Percentiles rank a stretch among this genome's conserved stretches.
phyloP scores from a whole-genome alignment of 53 echinoderm and acorn worm genomes.

The Antedon mediterranea region DNA sequence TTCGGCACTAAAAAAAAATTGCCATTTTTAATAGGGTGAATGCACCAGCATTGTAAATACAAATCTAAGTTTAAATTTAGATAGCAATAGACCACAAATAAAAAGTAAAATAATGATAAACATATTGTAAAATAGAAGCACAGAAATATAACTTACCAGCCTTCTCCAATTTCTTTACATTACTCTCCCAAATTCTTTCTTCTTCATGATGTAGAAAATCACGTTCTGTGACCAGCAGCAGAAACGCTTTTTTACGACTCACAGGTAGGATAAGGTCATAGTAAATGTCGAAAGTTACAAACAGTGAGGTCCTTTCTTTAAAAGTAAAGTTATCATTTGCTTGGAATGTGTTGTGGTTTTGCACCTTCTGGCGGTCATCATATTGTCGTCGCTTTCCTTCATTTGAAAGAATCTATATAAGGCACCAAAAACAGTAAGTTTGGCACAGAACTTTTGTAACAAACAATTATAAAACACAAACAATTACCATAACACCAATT shows the following conservation, averaged over 20 bases:
- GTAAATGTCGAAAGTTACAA: slow-evolving; percentile 36
- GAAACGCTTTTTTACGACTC: slow-evolving; percentile 57
- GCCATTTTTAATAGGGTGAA: too few species aligned
- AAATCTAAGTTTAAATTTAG: too few species aligned
- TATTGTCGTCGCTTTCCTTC: slow-evolving; percentile 57
- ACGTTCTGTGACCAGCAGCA: slow-evolving; percentile 68
- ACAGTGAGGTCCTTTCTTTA: slow-evolving; percentile 15
- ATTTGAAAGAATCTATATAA: slow-evolving; percentile 60
- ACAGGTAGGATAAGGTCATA: slow-evolving; percentile 47
- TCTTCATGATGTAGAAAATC: slow-evolving; percentile 62
- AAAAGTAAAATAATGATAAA: too few species aligned
- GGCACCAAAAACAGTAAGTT: too few species aligned
- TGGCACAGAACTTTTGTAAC: too few species aligned
- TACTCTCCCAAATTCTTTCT: slow-evolving; percentile 59
- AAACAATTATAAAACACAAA: too few species aligned
- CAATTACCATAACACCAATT: too few species aligned
- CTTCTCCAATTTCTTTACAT: slow-evolving; percentile 33
- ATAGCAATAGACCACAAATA: too few species aligned
- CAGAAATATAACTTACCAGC: slow-evolving; percentile 38
- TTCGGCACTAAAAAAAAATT: too few species aligned
- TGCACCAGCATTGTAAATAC: too few species aligned
- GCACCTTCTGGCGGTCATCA: slow-evolving; percentile 27
- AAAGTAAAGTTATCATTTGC: not conserved
- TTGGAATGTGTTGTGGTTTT: slow-evolving; percentile 16
- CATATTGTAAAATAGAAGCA: too few species aligned